These are phyloP conservation scores for Cylindroiulus punctatus DNA, from an alignment of 2,888 invertebrate species.

Conservation along the genomic window DNA sequence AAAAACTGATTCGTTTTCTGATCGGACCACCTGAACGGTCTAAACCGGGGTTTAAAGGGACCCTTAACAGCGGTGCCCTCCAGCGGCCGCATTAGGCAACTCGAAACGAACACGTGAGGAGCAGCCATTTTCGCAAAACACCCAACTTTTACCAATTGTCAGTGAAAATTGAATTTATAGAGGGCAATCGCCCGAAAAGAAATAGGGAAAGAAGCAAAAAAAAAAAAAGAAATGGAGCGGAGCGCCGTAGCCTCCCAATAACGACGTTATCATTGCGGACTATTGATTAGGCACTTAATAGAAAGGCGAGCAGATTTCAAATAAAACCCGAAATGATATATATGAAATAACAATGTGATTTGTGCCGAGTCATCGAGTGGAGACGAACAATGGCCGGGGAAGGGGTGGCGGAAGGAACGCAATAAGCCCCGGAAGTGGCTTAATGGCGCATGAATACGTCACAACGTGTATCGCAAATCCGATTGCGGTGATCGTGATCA, in stretches of 20 bases:
- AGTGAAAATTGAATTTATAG: constrained; percentile 8
- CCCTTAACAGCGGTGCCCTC: not conserved
- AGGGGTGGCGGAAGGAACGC: not conserved
- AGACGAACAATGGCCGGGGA: not conserved
- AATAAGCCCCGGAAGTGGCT: constrained; percentile 37
- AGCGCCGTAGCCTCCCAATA: not conserved
- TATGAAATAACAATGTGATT: constrained; percentile 15
- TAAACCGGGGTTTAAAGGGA: not conserved
- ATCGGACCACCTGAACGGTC: not conserved
- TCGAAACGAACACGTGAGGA: no score
- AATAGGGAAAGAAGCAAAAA: no score
- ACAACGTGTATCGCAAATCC: not conserved
- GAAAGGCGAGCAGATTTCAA: constrained; percentile 23
- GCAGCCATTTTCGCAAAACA: no score
- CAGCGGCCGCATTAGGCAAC: no score
- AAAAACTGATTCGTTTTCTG: constrained; percentile 2
- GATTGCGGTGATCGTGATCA: constrained; percentile 20
- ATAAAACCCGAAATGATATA: constrained; percentile 33
- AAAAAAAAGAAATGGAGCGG: not conserved
- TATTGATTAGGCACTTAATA: constrained; percentile 31
- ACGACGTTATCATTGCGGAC: constrained; percentile 1
- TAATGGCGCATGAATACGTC: constrained; percentile 42
- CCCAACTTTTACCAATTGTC: not conserved
- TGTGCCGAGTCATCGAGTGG: constrained; percentile 1
- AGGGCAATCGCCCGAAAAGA: not conserved